phyloP scores from a whole-genome alignment of 2,888 invertebrate species.

The Drosophila histrio region DNA sequence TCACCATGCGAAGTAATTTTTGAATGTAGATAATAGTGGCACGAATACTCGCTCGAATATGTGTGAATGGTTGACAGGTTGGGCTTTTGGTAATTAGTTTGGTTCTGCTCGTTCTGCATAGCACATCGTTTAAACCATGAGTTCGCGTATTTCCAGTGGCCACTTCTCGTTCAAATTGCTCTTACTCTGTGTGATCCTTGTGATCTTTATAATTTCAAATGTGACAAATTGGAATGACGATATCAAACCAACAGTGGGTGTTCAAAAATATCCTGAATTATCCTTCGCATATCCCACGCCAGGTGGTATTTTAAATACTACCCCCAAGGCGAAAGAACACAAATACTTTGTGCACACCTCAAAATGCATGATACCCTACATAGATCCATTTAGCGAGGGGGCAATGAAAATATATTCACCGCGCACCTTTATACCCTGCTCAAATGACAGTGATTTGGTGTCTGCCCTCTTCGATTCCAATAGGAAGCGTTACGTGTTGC shows the following conservation, averaged over 20 bases:
- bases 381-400: constrained; percentile 86
- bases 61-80: neutral
- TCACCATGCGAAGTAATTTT: neutral
- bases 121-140: constrained; percentile 7
- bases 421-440: constrained; percentile 37
- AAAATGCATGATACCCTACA: constrained; percentile 87
- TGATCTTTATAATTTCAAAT: neutral
- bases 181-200: neutral
- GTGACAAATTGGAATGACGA: neutral
- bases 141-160: neutral
- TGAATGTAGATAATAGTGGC: constrained; percentile 4
- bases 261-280: too few species aligned
- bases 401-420: constrained; percentile 72
- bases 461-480: constrained; percentile 37
- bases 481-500: constrained; percentile 46
- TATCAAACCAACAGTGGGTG: neutral
- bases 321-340: neutral
- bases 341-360: constrained; percentile 83
- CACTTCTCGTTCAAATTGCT: constrained; percentile 17
- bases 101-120: neutral
- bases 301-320: too few species aligned
- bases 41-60: neutral
- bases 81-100: constrained; percentile 1
- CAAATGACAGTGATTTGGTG: constrained; percentile 54
- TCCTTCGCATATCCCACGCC: neutral